Conservation (phyloP, 1,140 invertebrate species). For the Ceratina calcarata region DNA sequence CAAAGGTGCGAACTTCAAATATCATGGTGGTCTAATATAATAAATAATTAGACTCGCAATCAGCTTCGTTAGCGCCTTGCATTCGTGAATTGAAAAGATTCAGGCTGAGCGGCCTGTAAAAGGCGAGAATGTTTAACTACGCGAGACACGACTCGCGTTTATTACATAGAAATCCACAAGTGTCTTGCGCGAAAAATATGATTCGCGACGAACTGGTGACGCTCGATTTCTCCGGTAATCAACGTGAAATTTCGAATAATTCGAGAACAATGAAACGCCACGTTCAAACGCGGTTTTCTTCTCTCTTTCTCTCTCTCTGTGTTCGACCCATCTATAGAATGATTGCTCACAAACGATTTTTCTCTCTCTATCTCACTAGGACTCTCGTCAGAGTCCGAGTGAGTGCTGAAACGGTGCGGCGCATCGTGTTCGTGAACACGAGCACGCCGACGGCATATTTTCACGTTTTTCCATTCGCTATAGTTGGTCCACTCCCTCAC, state of each 20-base stretch:
- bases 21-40: no score
- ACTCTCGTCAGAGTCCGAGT: conserved; percentile 23
- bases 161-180: conserved; percentile 14
- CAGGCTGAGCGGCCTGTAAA: no score
- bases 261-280: conserved; percentile 39
- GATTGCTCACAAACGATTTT: conserved; percentile 17
- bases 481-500: not conserved
- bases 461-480: conserved; percentile 39
- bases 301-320: not conserved
- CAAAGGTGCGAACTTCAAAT: no score
- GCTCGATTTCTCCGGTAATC: conserved; percentile 34
- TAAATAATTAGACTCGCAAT: no score
- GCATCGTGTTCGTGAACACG: conserved; percentile 56
- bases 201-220: not conserved
- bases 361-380: no score
- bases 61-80: no score
- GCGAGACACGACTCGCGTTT: not conserved
- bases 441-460: conserved; percentile 59
- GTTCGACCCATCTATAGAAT: no score
- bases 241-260: conserved; percentile 51
- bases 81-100: no score
- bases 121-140: not conserved
- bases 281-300: conserved; percentile 15
- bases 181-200: not conserved
- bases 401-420: conserved; percentile 39